Base-by-base conservation (phyloP, 2,888 invertebrate genomes). In the Choreutis nemorana region DNA sequence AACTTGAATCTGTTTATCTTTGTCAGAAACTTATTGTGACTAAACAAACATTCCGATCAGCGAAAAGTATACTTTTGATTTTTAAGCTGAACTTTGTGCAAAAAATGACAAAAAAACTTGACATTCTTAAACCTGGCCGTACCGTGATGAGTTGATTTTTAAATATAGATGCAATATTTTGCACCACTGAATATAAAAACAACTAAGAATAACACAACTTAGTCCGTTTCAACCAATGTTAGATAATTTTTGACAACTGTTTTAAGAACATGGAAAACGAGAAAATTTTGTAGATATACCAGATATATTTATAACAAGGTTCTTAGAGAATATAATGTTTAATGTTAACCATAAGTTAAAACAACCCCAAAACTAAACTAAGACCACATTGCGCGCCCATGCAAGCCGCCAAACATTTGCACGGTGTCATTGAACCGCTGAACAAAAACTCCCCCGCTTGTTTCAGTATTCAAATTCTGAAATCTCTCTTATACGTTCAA, bases 91-190 rank as follows among this genome's bases (percentile, higher is more conserved):
- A 63, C 61, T 61, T 57, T 54, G 57, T 59, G 63, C 71, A 73
- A 72, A 72, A 75, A 70, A 50, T 42, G 30, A 23, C 39, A 62
- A 60, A 72, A 73, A 72, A 72, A 71, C 54, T 36, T 35, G 36
- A n/a, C n/a, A n/a, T 55, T 47, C 56, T 53, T 44, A 34, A 40
- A 45, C 46, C 51, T 48, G 48, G 55, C 51, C 45, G 56, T 57
- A 61, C 68, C 57, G 58, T 60, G 73, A 75, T 73, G 71, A 70
- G 70, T 73, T 75, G 75, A 66, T 72, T 71, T 71, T 63, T 67
- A 64, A 72, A 72, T 52, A 35, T 60, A 70, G 55, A 60, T 50
- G 43, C 34, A 40, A n/a, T n/a, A n/a, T n/a, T n/a, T n/a, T n/a
- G n/a, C n/a, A n/a, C n/a, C n/a, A n/a, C n/a, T n/a, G n/a, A n/a